Percentiles rank a stretch among this genome's conserved stretches.
These are phyloP conservation scores for Chloroceryle aenea DNA, from an alignment of 2,113 vertebrate genomes.

Conservation along the genomic window DNA sequence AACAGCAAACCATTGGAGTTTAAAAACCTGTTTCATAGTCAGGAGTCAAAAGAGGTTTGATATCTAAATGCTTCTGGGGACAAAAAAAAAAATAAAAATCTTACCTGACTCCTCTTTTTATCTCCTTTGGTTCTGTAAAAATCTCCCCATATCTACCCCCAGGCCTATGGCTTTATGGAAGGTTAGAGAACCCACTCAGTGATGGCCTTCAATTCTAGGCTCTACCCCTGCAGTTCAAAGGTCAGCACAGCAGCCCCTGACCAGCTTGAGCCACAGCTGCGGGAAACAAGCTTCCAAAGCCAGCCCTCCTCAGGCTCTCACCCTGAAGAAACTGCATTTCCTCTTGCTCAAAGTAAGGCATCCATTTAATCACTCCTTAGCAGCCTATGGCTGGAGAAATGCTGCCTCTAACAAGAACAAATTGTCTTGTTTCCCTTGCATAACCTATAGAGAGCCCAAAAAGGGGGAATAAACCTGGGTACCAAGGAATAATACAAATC, in stretches of 20 bases:
- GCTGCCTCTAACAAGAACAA: not conserved
- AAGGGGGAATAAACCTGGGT: not conserved
- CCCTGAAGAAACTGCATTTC: not conserved
- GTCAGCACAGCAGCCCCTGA: not conserved
- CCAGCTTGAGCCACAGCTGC: rapidly evolving
- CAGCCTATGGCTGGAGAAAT: not conserved
- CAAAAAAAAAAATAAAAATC: not conserved
- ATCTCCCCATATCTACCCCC: not conserved
- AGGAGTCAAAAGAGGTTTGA: not conserved
- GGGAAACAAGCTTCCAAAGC: not conserved
- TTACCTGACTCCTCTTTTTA: not conserved
- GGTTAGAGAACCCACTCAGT: not conserved
- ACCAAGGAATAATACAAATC: not conserved
- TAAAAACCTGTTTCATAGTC: not conserved
- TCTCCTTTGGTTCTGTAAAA: not conserved
- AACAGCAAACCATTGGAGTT: not conserved
- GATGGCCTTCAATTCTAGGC: not conserved
- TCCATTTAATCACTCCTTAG: not conserved
- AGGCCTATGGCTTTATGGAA: not conserved
- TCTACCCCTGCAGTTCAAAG: rapidly evolving
- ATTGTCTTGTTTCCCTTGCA: not conserved
- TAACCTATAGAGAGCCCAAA: not conserved
- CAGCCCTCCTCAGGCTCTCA: not conserved
- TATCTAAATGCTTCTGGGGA: not conserved
- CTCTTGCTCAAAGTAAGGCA: not conserved